A percentile compares a stretch with the other conserved stretches of the same genome.
These are phyloP conservation scores for Peribatodes rhomboidaria DNA, from an alignment of 2,888 invertebrate genomes.

Conservation along the genomic window DNA sequence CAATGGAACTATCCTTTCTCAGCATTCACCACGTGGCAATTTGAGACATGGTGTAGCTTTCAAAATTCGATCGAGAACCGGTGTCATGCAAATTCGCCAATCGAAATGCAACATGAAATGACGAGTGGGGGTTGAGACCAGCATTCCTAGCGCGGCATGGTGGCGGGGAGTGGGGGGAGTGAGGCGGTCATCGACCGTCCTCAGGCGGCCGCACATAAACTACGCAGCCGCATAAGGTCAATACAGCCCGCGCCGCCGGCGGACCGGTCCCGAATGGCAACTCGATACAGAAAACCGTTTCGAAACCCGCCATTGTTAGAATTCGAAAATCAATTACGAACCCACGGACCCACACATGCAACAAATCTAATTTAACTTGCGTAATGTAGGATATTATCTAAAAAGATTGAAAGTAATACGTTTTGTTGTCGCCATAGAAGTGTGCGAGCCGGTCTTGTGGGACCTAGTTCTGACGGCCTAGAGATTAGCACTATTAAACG, in stretches of 20 bases:
- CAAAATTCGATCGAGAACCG: constrained; percentile 60
- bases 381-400: constrained; percentile 68
- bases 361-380: constrained; percentile 72
- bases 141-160: constrained; percentile 76
- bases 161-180: constrained; percentile 55
- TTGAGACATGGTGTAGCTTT: constrained; percentile 32
- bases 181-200: constrained; percentile 85
- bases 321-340: constrained; percentile 76
- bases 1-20: constrained; percentile 51
- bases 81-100: constrained; percentile 79
- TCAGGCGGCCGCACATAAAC: constrained; percentile 81
- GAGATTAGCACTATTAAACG: constrained; percentile 40
- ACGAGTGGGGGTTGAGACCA: constrained; percentile 62
- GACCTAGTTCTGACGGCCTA: constrained; percentile 38
- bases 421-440: constrained; percentile 60
- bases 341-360: constrained; percentile 64
- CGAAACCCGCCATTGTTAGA: constrained; percentile 76
- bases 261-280: constrained; percentile 52
- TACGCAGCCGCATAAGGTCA: constrained; percentile 85
- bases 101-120: constrained; percentile 81
- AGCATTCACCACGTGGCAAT: constrained; percentile 50
- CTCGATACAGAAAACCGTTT: constrained; percentile 58
- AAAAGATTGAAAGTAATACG: constrained; percentile 63
- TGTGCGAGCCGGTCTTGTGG: constrained; percentile 40
- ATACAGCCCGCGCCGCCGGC: constrained; percentile 69